Conservation (phyloP, 64 coral and sea anemone genomes). For the Pocillopora damicornis region DNA sequence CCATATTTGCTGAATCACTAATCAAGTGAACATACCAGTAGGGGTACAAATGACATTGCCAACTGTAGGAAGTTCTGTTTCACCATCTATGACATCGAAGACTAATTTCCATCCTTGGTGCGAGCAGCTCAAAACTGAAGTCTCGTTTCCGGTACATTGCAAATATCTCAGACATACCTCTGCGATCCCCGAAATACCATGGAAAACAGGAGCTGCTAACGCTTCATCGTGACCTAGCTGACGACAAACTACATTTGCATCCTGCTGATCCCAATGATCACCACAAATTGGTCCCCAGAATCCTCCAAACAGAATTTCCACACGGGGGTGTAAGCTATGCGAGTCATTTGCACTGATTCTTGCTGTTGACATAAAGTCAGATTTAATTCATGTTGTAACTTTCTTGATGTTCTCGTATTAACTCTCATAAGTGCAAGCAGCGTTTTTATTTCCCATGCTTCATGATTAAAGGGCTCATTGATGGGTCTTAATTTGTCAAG, state of each 20-base stretch:
- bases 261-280: background rate
- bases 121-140: background rate
- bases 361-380: background rate
- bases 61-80: background rate
- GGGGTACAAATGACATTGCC: background rate
- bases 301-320: background rate
- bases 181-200: too few species aligned
- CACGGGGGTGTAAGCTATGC: background rate
- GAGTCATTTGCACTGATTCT: background rate
- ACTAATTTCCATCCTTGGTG: background rate
- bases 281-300: slow-evolving; percentile 6
- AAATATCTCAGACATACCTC: background rate
- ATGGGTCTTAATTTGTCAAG: too few species aligned
- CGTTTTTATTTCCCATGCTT: too few species aligned
- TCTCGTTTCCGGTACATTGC: slow-evolving; percentile 1
- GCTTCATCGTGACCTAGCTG: background rate
- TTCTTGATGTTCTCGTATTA: too few species aligned
- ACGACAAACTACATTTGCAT: slow-evolving; percentile 2
- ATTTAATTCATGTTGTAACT: background rate
- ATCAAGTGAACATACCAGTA: background rate
- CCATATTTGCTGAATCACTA: background rate
- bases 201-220: background rate
- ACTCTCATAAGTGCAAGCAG: too few species aligned
- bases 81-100: background rate
- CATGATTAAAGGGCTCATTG: too few species aligned